phyloP scores from a whole-genome alignment of 2,113 vertebrate species.

The Psilopsiagon aymara region DNA sequence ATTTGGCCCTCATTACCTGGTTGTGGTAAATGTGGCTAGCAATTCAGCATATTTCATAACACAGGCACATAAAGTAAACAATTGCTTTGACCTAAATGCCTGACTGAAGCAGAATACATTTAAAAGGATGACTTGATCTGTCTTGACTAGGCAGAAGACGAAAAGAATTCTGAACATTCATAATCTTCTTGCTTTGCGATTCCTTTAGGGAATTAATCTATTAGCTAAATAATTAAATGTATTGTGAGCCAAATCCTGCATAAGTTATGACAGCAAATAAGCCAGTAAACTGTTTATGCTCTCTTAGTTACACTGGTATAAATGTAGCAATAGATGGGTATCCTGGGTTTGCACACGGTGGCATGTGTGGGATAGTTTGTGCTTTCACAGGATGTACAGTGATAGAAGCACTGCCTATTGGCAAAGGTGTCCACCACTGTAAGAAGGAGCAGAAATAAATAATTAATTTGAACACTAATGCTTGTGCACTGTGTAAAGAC shows the following conservation, averaged over 20 bases:
- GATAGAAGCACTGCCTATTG: background rate
- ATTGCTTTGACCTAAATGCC: slow-evolving; percentile 23
- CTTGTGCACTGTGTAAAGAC: background rate
- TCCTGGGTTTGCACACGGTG: background rate
- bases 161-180: background rate
- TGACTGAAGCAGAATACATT: background rate
- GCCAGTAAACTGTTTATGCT: background rate
- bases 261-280: background rate
- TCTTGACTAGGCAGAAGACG: background rate
- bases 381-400: background rate
- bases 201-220: slow-evolving; percentile 34
- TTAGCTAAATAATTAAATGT: slow-evolving; percentile 34
- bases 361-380: background rate
- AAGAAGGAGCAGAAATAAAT: background rate
- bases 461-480: background rate
- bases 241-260: slow-evolving; percentile 1
- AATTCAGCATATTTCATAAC: background rate
- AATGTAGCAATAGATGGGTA: background rate
- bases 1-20: background rate
- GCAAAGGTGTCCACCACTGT: background rate
- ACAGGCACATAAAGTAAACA: background rate
- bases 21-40: background rate
- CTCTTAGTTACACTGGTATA: background rate
- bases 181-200: background rate
- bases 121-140: slow-evolving; percentile 14